These are phyloP conservation scores for Mesoligia furuncula DNA, from an alignment of 2,888 invertebrate species.

Conservation along the genomic window DNA sequence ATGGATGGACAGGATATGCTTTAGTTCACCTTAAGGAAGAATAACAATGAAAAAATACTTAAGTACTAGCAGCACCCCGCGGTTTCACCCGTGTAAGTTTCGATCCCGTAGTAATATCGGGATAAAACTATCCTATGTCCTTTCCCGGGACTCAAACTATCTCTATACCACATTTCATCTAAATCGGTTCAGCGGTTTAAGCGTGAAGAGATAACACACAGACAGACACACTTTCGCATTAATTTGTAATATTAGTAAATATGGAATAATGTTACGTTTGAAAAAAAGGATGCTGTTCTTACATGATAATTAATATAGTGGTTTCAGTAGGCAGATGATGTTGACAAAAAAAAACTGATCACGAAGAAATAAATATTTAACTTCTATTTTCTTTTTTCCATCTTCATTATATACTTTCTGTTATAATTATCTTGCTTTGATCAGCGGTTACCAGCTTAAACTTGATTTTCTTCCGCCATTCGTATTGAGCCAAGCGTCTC, in stretches of 20 bases:
- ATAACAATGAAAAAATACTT: background rate
- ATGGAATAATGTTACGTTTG: background rate
- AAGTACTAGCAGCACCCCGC: no score
- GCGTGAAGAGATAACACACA: no score
- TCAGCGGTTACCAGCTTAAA: constrained; percentile 1
- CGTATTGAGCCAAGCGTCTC: constrained; percentile 4
- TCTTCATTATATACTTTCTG: background rate
- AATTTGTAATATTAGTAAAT: no score
- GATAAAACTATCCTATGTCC: no score
- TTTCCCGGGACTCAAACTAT: no score
- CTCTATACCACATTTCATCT: no score
- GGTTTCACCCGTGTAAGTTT: no score
- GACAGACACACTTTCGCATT: no score
- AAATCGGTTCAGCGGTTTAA: no score
- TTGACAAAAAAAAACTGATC: background rate
- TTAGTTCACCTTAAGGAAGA: background rate
- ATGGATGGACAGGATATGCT: background rate
- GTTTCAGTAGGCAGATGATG: background rate
- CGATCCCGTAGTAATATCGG: no score
- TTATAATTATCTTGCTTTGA: background rate
- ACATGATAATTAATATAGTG: no score
- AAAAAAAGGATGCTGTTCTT: background rate
- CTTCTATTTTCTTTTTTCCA: background rate
- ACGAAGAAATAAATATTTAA: background rate
- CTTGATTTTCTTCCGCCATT: constrained; percentile 14